These are phyloP conservation scores for Phainopepla nitens DNA, from an alignment of 2,113 vertebrate genomes.

Conservation along the genomic window DNA sequence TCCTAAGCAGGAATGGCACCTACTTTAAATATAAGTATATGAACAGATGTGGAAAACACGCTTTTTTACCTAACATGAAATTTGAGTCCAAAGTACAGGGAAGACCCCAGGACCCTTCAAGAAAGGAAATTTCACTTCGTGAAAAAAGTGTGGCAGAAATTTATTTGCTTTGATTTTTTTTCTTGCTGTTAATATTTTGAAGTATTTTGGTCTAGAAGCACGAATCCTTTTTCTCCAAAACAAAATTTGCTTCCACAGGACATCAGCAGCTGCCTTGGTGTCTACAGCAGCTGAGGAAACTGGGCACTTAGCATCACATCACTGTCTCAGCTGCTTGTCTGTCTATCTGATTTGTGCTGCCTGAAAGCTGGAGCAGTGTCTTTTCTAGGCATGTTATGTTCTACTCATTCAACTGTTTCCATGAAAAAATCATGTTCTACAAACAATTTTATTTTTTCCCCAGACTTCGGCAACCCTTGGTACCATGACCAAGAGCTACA, in stretches of 20 bases:
- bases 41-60: not conserved
- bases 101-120: not conserved
- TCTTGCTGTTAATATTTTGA: not conserved
- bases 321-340: not conserved
- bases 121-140: not conserved
- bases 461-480: not conserved
- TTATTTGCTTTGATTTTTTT: not conserved
- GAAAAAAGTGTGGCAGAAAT: not conserved
- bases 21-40: not conserved
- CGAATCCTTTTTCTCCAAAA: not conserved
- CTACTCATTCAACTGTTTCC: not conserved
- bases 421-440: not conserved
- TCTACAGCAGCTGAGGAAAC: not conserved
- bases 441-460: not conserved
- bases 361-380: not conserved
- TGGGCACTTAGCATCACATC: not conserved
- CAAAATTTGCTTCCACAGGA: not conserved
- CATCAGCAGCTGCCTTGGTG: not conserved
- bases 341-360: not conserved
- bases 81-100: not conserved
- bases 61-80: not conserved
- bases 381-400: not conserved
- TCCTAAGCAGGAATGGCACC: not conserved
- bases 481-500: not conserved
- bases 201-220: not conserved